Percentiles rank a stretch among this genome's conserved stretches.
Conservation (phyloP, 2,113 vertebrate species). For the Clinocottus analis region DNA sequence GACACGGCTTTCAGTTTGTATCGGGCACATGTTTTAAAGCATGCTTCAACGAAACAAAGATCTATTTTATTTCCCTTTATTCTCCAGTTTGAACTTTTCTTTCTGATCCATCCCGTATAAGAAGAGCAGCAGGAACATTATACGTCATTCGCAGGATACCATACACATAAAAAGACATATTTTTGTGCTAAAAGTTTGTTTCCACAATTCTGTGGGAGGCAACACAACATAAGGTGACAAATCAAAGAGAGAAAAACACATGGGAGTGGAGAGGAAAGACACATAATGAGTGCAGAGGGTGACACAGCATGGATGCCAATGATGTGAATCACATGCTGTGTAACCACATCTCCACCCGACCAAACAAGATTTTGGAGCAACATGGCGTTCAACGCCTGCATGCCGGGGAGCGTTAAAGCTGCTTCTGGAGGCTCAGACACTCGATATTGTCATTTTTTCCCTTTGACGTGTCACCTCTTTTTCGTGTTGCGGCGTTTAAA, state of each 20-base stretch:
- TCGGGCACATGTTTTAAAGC: not conserved
- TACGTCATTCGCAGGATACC: not conserved
- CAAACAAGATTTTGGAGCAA: not conserved
- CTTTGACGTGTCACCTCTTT: not conserved
- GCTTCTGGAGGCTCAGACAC: not conserved
- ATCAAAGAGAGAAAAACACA: not conserved
- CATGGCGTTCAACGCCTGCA: not conserved
- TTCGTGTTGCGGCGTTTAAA: not conserved
- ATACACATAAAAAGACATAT: not conserved
- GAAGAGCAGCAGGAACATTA: not conserved
- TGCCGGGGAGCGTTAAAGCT: not conserved
- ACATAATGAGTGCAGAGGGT: not conserved
- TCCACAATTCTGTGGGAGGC: not conserved
- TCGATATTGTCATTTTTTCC: not conserved
- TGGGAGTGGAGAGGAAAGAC: not conserved
- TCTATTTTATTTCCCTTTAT: not conserved
- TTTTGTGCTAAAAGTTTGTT: not conserved
- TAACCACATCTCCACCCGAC: not conserved
- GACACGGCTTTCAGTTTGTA: not conserved
- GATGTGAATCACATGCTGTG: not conserved
- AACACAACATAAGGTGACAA: not conserved
- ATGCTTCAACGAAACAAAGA: not conserved
- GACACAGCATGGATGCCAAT: not conserved
- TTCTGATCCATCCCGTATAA: not conserved
- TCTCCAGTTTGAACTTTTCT: no score